A percentile compares a stretch with the other conserved stretches of the same genome.
Conservation (phyloP, 2,797 vertebrate species). For the Threskiornis aethiopicus region DNA sequence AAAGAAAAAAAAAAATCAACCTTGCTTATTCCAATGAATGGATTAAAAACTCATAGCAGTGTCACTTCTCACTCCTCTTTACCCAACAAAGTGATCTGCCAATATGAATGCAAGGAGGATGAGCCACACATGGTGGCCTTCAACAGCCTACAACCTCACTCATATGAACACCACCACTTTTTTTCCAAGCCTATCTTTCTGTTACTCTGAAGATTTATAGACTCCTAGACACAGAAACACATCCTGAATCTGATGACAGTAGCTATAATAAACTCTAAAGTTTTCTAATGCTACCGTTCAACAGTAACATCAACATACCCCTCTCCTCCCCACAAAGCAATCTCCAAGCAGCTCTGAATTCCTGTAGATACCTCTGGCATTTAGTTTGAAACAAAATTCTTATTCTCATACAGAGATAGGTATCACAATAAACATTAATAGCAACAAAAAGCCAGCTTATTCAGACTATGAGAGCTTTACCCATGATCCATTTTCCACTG, state of each 20-base stretch:
- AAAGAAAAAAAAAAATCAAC: not conserved
- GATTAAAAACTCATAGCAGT: not conserved
- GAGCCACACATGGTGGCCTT: not conserved
- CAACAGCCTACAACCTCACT: not conserved
- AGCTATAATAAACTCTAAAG: not conserved
- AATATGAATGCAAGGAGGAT: not conserved
- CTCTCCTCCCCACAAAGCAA: not conserved
- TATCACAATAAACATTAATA: not conserved
- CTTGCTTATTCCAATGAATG: not conserved
- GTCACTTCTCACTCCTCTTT: not conserved
- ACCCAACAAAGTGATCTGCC: not conserved
- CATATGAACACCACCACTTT: accelerated
- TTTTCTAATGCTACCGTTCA: not conserved
- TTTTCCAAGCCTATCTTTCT: not conserved
- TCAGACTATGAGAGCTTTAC: not conserved
- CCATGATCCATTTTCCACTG: not conserved
- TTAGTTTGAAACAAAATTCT: not conserved
- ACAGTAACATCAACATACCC: not conserved
- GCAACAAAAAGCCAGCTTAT: not conserved
- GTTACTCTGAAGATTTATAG: not conserved
- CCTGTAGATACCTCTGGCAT: not conserved
- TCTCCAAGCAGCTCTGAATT: not conserved
- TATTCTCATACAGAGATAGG: not conserved
- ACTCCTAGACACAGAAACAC: not conserved
- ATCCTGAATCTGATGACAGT: not conserved